Evolutionary conservation across 2,888 invertebrate species (phyloP), one percentile per base, ranked within the genome.

Genomic region (Phragmatobia fuliginosa): DNA sequence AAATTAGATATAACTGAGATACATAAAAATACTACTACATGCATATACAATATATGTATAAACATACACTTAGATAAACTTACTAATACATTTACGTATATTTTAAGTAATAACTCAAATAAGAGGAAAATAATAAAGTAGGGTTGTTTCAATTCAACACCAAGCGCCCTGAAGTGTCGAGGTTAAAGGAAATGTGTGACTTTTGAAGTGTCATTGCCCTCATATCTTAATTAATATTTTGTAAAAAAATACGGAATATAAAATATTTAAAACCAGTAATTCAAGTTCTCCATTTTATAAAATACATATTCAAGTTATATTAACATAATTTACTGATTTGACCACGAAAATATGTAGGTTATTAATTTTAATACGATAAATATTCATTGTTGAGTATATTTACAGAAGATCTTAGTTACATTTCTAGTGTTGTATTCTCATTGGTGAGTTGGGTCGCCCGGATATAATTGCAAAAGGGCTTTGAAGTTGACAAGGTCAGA

Each of bases 221-320:
- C 45, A 60, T 61, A 59, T n/a, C 69, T 69, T 73, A 77, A 81
- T 78, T 68, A 61, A 16, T 28, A 45, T 60, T 59, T 7, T 52
- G 16, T 52, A 14, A 11, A 25, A 41, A 52, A 52, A 52, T 25
- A 25, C 10, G 25, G 52, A 52, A 52, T 52, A 52, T 52, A 11
- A 52, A 52, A 3, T 52, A 14, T 25, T 11, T 14, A 52, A 14
- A 52, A 52, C 52, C 11, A 52, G 52, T 25, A 52, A 52, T 52
- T 25, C 52, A 4, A 25, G 52, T 25, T 52, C 11, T 52, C 52
- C 25, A 52, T 11, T 52, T 25, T 52, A 25, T 52, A 52, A 52
- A 14, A 52, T 25, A 11, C 45, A 10, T n/a, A 49, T 49, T 52
- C 11, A 52, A 14, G 25, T 52, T 25, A 25, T 25, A 52, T 52